Evolutionary conservation across 2,113 vertebrate species (phyloP), one percentile per base, ranked within the genome.

Genomic region (Oreochromis tanganicae): DNA sequence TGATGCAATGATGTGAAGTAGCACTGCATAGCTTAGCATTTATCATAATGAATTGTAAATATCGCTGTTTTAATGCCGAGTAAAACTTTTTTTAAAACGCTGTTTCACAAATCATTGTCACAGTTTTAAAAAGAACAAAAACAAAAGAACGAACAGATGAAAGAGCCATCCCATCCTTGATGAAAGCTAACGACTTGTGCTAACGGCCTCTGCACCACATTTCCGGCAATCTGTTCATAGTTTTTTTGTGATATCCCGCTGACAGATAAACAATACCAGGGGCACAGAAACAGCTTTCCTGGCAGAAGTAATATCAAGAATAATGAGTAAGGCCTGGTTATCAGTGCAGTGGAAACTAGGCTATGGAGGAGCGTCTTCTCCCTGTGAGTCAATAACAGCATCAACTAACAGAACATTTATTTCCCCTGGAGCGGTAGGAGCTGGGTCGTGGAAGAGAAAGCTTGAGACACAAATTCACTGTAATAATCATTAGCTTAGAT

Each of bases 401-500:
- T 89, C 83, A 50, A 66, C 86, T 55, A 81, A 86, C 85, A 85
- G 87, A 86, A 50, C 27, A 14, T 7, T 88, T 83, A 88, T 94
- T 90, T 91, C 85, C 88, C 88, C 82, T 4, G 59, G 82, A 90
- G 92, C 75, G 1, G 29, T 38, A 19, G 7, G 48, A 91, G 83
- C 21, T 9, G 80, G 63, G 84, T 68, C 5, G 2, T 4, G 85
- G 21, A 85, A 17, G 54, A 82, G 17, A 86, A 85, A 63, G 83
- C 71, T 85, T 9, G 66, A 82, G 57, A 86, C 16, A 55, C 4
- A 52, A 79, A 50, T 24, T 91, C 48, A 46, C 56, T 80, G 85
- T 11, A 93, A 91, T 86, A 86, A 91, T 61, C 79, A 90, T 80
- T 43, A 89, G 80, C 63, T 59, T 87, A 59, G 75, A 21, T 55